phyloP scores from a whole-genome alignment of 1,140 invertebrate genomes.

The Leptinotarsa texana region DNA sequence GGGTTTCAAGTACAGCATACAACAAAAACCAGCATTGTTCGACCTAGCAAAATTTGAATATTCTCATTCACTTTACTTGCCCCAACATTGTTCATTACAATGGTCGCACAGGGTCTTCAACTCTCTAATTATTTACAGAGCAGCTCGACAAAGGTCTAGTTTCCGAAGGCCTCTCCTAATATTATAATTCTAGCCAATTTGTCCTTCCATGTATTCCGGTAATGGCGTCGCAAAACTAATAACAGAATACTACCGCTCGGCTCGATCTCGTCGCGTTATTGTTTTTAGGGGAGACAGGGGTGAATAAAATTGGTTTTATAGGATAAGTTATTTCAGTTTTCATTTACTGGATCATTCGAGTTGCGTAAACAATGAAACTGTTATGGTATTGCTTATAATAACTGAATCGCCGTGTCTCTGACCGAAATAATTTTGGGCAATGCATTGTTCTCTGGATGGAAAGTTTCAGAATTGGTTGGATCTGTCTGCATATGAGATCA shows the following conservation, averaged over 20 bases:
- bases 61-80: too few relatives aligned
- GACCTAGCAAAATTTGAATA: too few relatives aligned
- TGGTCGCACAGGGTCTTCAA: constrained; percentile 24
- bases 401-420: too few relatives aligned
- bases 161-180: constrained; percentile 26
- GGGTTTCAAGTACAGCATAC: too few relatives aligned
- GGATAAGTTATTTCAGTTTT: constrained; percentile 2
- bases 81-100: not conserved
- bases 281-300: constrained; percentile 4
- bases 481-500: too few relatives aligned
- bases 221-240: constrained; percentile 45
- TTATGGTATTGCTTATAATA: too few relatives aligned
- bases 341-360: not conserved
- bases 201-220: constrained; percentile 32
- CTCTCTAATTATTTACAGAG: constrained; percentile 40
- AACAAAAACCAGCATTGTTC: too few relatives aligned
- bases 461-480: too few relatives aligned
- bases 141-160: constrained; percentile 26
- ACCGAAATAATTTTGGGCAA: too few relatives aligned
- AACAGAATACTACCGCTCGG: constrained; percentile 35
- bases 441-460: too few relatives aligned
- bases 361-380: not conserved
- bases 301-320: constrained; percentile 1
- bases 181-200: constrained; percentile 44
- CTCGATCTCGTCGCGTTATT: constrained; percentile 30